These are phyloP conservation scores for Drosophila bocqueti DNA, from an alignment of 1,140 invertebrate species.

Conservation along the genomic window DNA sequence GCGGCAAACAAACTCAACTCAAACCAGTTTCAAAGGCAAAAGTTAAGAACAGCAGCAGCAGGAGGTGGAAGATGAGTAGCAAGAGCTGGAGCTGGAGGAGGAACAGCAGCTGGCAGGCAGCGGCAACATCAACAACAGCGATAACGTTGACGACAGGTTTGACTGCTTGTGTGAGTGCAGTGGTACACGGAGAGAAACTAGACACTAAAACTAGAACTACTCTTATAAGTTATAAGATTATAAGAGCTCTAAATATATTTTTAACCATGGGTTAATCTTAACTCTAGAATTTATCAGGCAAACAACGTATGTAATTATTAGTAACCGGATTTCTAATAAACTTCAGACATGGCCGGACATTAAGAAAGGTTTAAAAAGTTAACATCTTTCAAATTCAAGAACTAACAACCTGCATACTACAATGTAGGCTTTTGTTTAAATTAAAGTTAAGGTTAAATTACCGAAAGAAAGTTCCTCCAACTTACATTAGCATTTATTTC, in stretches of 20 bases:
- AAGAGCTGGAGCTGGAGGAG: neutral
- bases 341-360: too few relatives aligned
- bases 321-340: too few relatives aligned
- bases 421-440: too few relatives aligned
- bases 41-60: conserved; percentile 57
- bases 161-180: conserved; percentile 29
- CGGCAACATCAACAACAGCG: conserved; percentile 52
- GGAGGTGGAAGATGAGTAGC: conserved; percentile 8
- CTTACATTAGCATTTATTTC: neutral
- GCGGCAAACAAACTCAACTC: conserved; percentile 41
- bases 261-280: too few relatives aligned
- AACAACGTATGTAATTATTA: too few relatives aligned
- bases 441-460: neutral
- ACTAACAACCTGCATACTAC: neutral
- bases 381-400: neutral
- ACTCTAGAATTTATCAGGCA: too few relatives aligned
- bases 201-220: neutral
- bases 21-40: conserved; percentile 77
- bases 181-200: conserved; percentile 25
- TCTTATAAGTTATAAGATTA: neutral
- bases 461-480: neutral
- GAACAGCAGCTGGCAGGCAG: conserved; percentile 60
- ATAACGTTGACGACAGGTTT: conserved; percentile 75
- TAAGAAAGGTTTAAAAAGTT: neutral
- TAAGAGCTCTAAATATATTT: neutral